These are phyloP conservation scores for Malachius bipustulatus DNA, from an alignment of 2,888 invertebrate genomes.

Conservation along the genomic window DNA sequence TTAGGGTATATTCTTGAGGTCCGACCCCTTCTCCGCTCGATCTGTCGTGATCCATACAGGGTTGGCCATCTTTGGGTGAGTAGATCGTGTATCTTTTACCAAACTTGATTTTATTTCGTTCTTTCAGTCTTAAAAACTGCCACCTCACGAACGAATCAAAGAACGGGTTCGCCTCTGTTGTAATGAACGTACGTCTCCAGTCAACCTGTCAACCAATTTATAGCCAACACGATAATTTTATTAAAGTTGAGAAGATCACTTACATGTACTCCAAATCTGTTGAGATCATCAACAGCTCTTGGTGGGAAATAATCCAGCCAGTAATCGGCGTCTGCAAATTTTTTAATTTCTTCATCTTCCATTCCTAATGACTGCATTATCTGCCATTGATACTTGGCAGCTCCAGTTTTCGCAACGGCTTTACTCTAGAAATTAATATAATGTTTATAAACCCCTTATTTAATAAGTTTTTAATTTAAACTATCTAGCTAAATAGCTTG, in stretches of 20 bases:
- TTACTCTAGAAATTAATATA: slow-evolving; percentile 57
- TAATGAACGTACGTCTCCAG: slow-evolving; percentile 97
- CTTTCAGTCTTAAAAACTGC: slow-evolving; percentile 84
- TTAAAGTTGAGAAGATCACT: slow-evolving; percentile 28
- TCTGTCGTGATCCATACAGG: slow-evolving; percentile 99
- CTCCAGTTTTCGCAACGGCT: slow-evolving; percentile 80
- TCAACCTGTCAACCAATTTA: slow-evolving; percentile 55
- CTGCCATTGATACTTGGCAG: slow-evolving; percentile 94
- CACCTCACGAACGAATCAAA: slow-evolving; percentile 96
- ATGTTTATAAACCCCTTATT: neutral
- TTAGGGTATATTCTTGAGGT: slow-evolving; percentile 93
- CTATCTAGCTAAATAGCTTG: too few species aligned
- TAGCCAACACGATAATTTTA: slow-evolving; percentile 11
- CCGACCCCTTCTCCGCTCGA: slow-evolving; percentile 94
- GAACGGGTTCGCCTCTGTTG: slow-evolving; percentile 95
- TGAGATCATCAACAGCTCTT: slow-evolving; percentile 72
- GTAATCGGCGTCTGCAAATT: slow-evolving; percentile 80
- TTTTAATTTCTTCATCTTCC: slow-evolving; percentile 77
- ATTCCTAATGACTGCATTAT: slow-evolving; percentile 94
- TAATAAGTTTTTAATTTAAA: slow-evolving; percentile 6
- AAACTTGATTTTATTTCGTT: slow-evolving; percentile 82
- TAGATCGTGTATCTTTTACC: slow-evolving; percentile 95
- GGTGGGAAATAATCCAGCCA: slow-evolving; percentile 99
- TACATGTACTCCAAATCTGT: slow-evolving; percentile 82
- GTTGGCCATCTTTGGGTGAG: slow-evolving; percentile 93